phyloP scores from a whole-genome alignment of 2,113 vertebrate species.

The Oryzias curvinotus region DNA sequence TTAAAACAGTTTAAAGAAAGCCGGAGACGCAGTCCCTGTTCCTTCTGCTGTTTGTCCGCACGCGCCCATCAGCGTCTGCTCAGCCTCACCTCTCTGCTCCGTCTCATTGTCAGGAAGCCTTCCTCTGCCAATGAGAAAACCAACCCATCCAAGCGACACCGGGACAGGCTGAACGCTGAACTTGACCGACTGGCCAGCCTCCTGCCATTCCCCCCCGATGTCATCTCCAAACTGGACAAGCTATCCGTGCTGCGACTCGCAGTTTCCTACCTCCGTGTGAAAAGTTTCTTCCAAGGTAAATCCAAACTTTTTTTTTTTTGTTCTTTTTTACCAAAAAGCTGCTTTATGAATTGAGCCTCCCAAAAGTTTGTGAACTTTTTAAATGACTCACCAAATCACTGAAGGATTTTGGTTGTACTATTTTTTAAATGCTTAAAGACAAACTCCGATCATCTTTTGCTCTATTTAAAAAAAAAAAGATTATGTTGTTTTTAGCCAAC shows the following conservation, averaged over 20 bases:
- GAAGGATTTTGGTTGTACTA: too few relatives aligned
- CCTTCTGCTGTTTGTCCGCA: too few relatives aligned
- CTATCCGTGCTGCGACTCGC: slow-evolving; percentile 94
- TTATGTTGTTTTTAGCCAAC: too few relatives aligned
- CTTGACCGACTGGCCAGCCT: slow-evolving; percentile 93
- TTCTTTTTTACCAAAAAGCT: too few relatives aligned
- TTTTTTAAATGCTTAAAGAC: too few relatives aligned
- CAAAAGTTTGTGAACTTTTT: not conserved
- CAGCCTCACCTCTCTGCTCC: not conserved
- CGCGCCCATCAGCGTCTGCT: too few relatives aligned
- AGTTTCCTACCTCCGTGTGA: slow-evolving; percentile 94
- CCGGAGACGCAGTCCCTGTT: too few relatives aligned
- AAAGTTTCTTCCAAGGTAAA: slow-evolving; percentile 96
- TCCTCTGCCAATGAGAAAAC: slow-evolving; percentile 84
- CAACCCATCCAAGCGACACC: slow-evolving; percentile 94
- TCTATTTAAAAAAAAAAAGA: too few relatives aligned
- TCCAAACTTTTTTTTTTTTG: too few relatives aligned
- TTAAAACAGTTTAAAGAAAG: too few relatives aligned
- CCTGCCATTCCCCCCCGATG: slow-evolving; percentile 89
- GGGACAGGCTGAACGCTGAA: slow-evolving; percentile 93
- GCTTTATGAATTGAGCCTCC: not conserved
- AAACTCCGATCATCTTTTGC: too few relatives aligned
- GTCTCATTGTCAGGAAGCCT: slow-evolving; percentile 81
- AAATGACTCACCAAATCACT: too few relatives aligned
- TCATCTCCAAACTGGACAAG: slow-evolving; percentile 96